These are phyloP conservation scores for Tineola bisselliella DNA, from an alignment of 2,888 invertebrate genomes.

Conservation along the genomic window DNA sequence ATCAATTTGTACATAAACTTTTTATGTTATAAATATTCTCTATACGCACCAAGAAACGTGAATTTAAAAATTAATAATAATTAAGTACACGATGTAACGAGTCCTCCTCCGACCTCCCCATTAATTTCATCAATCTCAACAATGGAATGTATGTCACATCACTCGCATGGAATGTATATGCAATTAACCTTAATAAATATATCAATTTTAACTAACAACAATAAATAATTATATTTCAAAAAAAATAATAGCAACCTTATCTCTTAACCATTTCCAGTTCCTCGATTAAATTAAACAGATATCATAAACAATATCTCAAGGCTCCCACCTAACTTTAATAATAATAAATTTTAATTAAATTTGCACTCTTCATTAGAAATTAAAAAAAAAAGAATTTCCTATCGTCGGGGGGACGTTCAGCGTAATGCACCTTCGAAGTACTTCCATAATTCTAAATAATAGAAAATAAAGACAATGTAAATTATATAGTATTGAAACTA, in stretches of 20 bases:
- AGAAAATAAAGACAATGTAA: not conserved
- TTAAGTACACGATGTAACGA: slow-evolving; percentile 4
- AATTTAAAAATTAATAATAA: slow-evolving; percentile 10
- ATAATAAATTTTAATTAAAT: slow-evolving; percentile 38
- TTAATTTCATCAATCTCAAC: slow-evolving; percentile 28
- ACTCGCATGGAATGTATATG: slow-evolving; percentile 24
- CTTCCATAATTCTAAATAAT: slow-evolving; percentile 25
- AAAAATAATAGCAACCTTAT: slow-evolving; percentile 10
- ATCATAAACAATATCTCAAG: slow-evolving; percentile 8
- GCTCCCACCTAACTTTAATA: slow-evolving; percentile 7
- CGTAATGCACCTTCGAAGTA: slow-evolving; percentile 57
- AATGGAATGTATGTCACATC: slow-evolving; percentile 4
- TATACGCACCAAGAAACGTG: slow-evolving; percentile 56
- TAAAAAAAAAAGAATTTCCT: slow-evolving; percentile 22
- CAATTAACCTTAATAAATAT: not conserved
- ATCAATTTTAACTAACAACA: slow-evolving; percentile 12
- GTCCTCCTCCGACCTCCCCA: slow-evolving; percentile 18
- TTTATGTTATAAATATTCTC: slow-evolving; percentile 50
- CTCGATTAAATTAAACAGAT: not conserved
- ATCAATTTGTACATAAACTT: slow-evolving; percentile 64
- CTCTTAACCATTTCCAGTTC: slow-evolving; percentile 7
- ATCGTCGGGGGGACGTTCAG: slow-evolving; percentile 65
- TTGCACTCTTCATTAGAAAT: slow-evolving; percentile 49
- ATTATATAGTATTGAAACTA: not conserved
- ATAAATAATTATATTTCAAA: slow-evolving; percentile 7